Conservation (phyloP, 2,113 vertebrate genomes). For the Perccottus glenii region DNA sequence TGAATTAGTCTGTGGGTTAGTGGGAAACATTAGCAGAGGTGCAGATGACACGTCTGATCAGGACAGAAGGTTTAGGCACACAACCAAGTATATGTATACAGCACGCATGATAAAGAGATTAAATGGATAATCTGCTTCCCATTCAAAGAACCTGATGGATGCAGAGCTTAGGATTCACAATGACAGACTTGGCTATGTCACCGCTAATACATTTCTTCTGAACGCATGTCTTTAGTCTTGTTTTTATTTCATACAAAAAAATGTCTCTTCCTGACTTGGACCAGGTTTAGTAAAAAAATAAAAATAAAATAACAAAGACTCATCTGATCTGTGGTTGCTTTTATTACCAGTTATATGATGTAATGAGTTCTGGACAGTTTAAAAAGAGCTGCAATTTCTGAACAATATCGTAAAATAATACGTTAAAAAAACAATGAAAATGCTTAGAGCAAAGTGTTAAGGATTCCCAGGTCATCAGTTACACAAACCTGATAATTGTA, state of each 20-base stretch:
- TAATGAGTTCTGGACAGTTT: no score
- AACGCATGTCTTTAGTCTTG: constrained; percentile 8
- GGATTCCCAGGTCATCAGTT: no score
- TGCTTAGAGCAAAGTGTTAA: no score
- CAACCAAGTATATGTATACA: constrained; percentile 52
- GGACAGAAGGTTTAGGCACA: constrained; percentile 60
- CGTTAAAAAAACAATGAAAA: no score
- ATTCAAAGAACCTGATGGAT: constrained; percentile 60
- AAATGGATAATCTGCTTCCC: constrained; percentile 66
- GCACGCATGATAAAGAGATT: constrained; percentile 71
- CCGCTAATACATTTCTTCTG: constrained; percentile 8
- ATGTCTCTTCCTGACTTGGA: constrained; percentile 5
- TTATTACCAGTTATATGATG: no score
- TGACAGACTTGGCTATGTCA: constrained; percentile 49
- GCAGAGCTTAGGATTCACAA: constrained; percentile 60
- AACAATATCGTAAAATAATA: no score
- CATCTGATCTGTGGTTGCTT: no score
- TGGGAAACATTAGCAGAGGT: constrained; percentile 47
- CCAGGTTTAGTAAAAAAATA: not conserved
- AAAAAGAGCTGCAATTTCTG: no score
- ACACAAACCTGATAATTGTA: no score
- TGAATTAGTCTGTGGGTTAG: constrained; percentile 52
- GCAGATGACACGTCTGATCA: constrained; percentile 42
- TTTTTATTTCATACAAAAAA: constrained; percentile 13
- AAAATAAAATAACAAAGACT: no score